phyloP scores from a whole-genome alignment of 1,140 invertebrate genomes.

The Aradophagus sp. region DNA sequence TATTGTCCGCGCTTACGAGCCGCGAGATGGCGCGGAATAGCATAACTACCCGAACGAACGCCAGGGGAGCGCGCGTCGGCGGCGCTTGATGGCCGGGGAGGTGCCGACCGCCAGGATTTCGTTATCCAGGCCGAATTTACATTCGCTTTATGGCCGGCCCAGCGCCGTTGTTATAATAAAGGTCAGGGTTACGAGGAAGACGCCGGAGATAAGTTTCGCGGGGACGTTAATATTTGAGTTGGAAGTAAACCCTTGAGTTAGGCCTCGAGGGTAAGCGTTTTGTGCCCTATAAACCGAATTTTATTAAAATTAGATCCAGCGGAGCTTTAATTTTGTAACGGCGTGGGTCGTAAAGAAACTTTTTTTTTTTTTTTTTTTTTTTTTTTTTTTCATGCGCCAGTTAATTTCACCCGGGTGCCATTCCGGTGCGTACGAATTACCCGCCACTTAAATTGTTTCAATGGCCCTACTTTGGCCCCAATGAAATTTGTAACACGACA shows the following conservation, averaged over 20 bases:
- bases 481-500: too few species aligned
- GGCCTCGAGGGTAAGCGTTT: constrained; percentile 7
- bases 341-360: constrained; percentile 13
- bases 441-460: too few species aligned
- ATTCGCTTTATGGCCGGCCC: constrained; percentile 32
- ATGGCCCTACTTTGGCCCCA: not conserved
- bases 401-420: too few species aligned
- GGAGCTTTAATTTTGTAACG: constrained; percentile 18
- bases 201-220: constrained; percentile 34
- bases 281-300: constrained; percentile 37
- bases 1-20: constrained; percentile 59
- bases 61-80: constrained; percentile 32
- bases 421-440: too few species aligned
- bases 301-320: constrained; percentile 46
- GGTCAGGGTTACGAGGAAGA: constrained; percentile 37
- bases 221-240: constrained; percentile 34
- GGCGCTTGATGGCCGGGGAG: constrained; percentile 29
- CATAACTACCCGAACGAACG: constrained; percentile 32
- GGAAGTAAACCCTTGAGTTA: constrained; percentile 30
- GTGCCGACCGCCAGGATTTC: too few species aligned
- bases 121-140: constrained; percentile 36
- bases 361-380: too few species aligned
- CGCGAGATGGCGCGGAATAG: constrained; percentile 49
- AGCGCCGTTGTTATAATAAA: constrained; percentile 48
- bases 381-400: too few species aligned